A percentile compares a stretch with the other conserved stretches of the same genome.
Evolutionary conservation across 2,113 vertebrate species (phyloP).

Genomic region (Leucopsar rothschildi): DNA sequence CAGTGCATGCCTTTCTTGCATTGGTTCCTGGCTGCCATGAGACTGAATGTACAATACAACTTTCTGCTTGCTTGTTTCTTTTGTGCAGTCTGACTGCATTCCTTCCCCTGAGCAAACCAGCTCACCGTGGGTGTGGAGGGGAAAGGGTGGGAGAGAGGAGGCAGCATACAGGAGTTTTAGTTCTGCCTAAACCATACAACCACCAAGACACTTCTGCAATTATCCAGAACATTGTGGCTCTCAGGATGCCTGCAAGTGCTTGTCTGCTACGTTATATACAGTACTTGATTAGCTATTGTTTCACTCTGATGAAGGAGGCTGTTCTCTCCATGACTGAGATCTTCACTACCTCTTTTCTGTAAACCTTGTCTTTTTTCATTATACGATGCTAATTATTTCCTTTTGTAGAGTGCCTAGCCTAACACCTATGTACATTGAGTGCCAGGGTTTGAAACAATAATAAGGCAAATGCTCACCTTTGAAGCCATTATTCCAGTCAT

Average conservation of each 20-base stretch:
- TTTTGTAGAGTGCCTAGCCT: constrained; percentile 61
- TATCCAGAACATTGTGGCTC: neutral
- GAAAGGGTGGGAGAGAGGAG: neutral
- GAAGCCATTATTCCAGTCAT: constrained; percentile 73
- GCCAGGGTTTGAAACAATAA: constrained; percentile 68
- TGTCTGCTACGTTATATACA: neutral
- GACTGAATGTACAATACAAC: neutral
- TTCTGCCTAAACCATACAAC: neutral
- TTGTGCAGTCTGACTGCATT: neutral
- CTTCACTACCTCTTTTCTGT: constrained; percentile 49
- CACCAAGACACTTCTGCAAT: constrained; percentile 19
- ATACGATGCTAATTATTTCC: constrained; percentile 57
- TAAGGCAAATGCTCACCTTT: constrained; percentile 70
- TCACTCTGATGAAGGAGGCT: constrained; percentile 48
- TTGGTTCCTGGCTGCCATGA: neutral
- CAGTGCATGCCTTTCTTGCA: neutral
- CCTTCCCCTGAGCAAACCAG: neutral
- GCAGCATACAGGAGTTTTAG: neutral
- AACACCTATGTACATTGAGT: constrained; percentile 62
- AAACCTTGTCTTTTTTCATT: constrained; percentile 59
- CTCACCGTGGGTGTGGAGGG: neutral
- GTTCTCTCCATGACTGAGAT: constrained; percentile 39
- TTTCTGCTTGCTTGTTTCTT: neutral
- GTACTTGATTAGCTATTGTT: constrained; percentile 67
- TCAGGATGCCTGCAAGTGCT: constrained; percentile 1